Conservation (phyloP, 1,140 invertebrate species). For the Pectinophora gossypiella region DNA sequence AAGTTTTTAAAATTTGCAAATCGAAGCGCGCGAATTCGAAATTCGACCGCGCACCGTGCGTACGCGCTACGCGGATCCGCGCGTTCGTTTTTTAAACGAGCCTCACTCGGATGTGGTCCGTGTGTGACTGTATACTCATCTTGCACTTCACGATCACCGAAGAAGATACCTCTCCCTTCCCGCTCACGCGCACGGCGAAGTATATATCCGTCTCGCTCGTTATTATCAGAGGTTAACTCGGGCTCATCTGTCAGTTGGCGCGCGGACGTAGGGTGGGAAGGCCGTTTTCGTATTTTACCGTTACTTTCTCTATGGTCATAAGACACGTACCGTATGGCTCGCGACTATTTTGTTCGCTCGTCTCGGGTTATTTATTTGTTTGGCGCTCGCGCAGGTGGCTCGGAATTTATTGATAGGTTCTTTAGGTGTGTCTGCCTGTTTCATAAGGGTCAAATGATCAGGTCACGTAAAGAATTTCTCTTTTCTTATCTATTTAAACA, state of each 20-base stretch:
- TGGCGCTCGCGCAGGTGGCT: constrained; percentile 39
- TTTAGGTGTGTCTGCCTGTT: constrained; percentile 8
- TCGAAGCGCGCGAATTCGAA: constrained; percentile 39
- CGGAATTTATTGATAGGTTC: constrained; percentile 23
- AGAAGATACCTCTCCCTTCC: constrained; percentile 60
- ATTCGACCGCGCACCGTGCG: constrained; percentile 46
- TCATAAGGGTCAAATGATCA: no score
- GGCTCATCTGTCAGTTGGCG: constrained; percentile 63
- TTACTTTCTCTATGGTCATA: constrained; percentile 63
- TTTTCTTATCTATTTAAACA: neutral
- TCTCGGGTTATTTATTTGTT: constrained; percentile 45
- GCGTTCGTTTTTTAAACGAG: constrained; percentile 54
- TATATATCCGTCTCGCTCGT: constrained; percentile 48
- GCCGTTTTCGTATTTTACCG: constrained; percentile 43
- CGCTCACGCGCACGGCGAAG: constrained; percentile 27
- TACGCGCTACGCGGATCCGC: constrained; percentile 34
- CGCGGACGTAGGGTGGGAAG: constrained; percentile 60
- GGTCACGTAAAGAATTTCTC: neutral
- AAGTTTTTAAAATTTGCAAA: constrained; percentile 23
- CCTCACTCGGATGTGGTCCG: constrained; percentile 63
- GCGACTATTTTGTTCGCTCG: constrained; percentile 41
- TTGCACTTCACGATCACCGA: constrained; percentile 70
- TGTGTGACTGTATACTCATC: constrained; percentile 73
- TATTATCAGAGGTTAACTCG: constrained; percentile 69
- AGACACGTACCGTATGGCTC: constrained; percentile 55